A percentile compares a stretch with the other conserved stretches of the same genome.
Evolutionary conservation across 2,888 invertebrate species (phyloP).

Genomic region (Dexiosoma caninum): DNA sequence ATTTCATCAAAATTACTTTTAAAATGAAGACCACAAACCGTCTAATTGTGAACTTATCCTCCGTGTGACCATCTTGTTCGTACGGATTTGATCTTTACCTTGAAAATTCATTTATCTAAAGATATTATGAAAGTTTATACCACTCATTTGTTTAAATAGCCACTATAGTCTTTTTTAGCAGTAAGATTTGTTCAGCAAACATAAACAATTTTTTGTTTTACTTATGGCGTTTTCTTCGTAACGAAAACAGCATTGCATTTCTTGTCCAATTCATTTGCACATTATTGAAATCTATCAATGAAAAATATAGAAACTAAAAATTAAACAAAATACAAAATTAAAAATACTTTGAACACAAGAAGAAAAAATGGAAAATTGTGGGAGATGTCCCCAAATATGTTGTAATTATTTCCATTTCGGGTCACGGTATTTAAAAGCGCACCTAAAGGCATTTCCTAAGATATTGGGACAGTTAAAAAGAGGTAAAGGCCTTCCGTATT

Average conservation of each 20-base stretch:
- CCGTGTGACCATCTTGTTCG: too few relatives aligned
- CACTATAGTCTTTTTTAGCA: too few relatives aligned
- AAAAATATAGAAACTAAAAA: slow-evolving; percentile 33
- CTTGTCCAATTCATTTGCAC: not conserved
- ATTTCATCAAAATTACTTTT: too few relatives aligned
- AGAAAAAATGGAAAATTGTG: slow-evolving; percentile 69
- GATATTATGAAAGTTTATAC: too few relatives aligned
- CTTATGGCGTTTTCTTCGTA: too few relatives aligned
- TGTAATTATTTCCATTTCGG: slow-evolving; percentile 77
- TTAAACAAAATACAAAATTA: slow-evolving; percentile 46
- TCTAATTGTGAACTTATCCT: too few relatives aligned
- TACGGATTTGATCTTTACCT: too few relatives aligned
- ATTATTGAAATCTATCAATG: slow-evolving; percentile 22
- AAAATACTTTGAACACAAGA: slow-evolving; percentile 60
- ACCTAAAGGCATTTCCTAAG: slow-evolving; percentile 66
- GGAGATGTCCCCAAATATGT: slow-evolving; percentile 78
- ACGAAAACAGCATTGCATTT: too few relatives aligned
- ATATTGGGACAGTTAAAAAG: not conserved
- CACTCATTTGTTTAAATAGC: too few relatives aligned
- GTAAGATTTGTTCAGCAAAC: slow-evolving; percentile 39
- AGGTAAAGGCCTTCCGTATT: too few relatives aligned
- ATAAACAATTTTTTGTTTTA: not conserved
- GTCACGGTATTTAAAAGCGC: slow-evolving; percentile 63
- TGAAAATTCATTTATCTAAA: too few relatives aligned
- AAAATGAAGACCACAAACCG: too few relatives aligned